Base-by-base conservation (phyloP, 2,797 vertebrate genomes). In the Paratrypauchen microcephalus region DNA sequence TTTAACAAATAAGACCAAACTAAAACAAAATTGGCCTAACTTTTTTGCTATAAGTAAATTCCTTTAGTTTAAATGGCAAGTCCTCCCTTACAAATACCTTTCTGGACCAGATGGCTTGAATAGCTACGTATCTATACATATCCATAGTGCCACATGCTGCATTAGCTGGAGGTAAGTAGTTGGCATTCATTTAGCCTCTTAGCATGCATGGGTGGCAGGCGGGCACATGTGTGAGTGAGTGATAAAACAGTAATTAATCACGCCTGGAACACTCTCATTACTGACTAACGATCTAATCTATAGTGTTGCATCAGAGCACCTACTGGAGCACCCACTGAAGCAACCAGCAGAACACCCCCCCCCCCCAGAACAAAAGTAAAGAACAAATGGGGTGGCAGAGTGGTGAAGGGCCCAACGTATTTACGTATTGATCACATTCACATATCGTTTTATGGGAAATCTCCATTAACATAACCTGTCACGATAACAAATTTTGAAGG, bases 271-370 rank as follows among this genome's bases (percentile, higher is more conserved):
- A 70, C 71, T 79, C 69, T 66, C 71, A 66, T 72, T 64, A 80
- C 76, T 75, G 75, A 85, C 78, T 83, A 81, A 87, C 83, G 77
- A 87, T 82, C 68, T 77, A 52, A 81, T 89, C 72, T 79, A 50
- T 52, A 71, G 72, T 66, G 66, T 72, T 73, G 60, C 72, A 74
- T 76, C 77, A 78, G 52, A 9, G 18, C 41, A 66, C 65, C 16
- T 65, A 65, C 69, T 32, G 72, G 61, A 76, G 70, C 9, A 45
- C 8, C 32, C 8, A 9, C 8, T 8, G 1, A 3, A 45, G 13
- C 41, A 45, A 13, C 41, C 41, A 36, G 1, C 78, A 78, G 58
- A 8, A 12, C 47, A 68, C 65, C 15, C 32, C 41, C 15, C 41
- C 13, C 24, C 41, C 63, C 69, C 36, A 75, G 61, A 76, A 70